Percentiles rank a stretch among this genome's conserved stretches.
phyloP scores from a whole-genome alignment of 1,140 invertebrate species.

The Habropoda laboriosa region DNA sequence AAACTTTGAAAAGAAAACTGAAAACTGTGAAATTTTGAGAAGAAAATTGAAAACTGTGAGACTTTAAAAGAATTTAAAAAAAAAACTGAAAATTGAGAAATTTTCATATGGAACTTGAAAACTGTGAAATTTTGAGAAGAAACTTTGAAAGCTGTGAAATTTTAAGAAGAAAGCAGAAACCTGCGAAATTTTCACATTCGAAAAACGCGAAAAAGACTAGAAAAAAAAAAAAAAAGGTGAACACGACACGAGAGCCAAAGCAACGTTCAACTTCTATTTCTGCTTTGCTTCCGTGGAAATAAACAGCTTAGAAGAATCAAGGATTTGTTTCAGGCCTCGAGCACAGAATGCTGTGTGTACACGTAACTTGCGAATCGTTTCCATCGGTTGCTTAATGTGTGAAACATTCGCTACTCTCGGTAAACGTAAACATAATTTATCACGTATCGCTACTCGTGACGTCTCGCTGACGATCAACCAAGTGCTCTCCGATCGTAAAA shows the following conservation, averaged over 20 bases:
- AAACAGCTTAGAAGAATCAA: slow-evolving; percentile 14
- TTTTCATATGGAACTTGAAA: no score
- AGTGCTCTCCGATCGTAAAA: neutral
- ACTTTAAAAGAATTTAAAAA: no score
- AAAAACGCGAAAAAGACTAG: neutral
- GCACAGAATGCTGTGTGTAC: neutral
- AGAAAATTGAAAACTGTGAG: no score
- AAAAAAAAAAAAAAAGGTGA: neutral
- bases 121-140: no score
- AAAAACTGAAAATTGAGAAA: no score
- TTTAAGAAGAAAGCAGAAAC: no score
- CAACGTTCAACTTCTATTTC: neutral
- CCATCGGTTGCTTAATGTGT: neutral
- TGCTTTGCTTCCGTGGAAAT: neutral
- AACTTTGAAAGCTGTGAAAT: no score
- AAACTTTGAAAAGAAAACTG: no score
- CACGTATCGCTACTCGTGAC: neutral
- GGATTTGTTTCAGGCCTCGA: neutral
- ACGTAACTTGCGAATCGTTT: neutral
- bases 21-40: no score
- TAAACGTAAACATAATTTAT: neutral
- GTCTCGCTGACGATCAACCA: neutral
- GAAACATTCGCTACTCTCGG: neutral
- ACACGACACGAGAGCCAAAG: neutral
- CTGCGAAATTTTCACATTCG: no score